Evolutionary conservation across 2,888 invertebrate genomes (phyloP), one percentile per base, ranked within the genome.

Genomic region (Oligia strigilis): DNA sequence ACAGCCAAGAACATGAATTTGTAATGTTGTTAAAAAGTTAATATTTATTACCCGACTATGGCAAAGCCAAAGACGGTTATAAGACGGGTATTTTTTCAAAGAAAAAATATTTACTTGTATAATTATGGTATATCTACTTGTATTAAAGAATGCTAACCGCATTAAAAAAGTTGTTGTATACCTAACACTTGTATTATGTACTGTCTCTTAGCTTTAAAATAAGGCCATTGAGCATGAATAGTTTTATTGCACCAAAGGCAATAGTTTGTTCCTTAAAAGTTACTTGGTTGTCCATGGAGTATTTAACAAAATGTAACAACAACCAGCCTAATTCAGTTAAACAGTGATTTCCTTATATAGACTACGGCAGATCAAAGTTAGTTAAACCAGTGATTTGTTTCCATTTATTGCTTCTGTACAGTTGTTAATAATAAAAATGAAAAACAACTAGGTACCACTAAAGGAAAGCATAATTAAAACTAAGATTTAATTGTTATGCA

Each of bases 281-380:
- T 72, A 75, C 19, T 64, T 64, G 43, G 64, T 78, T 77, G 40
- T 49, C 14, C 19, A 49, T 71, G 65, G 66, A 78, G n/a, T 83
- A 73, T 67, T 60, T 40, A 66, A 67, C n/a, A 64, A 70, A 69
- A 55, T 71, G 8, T 66, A 62, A 58, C 17, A 55, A 19, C 55
- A 64, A 36, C 17, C 74, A 72, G 13, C 43, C 58, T 77, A 72
- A 64, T 64, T 64, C 49, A 60, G 58, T 64, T 72, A 46, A 64
- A 70, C n/a, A 55, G 67, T 60, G 52, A 52, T 60, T 71, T 64
- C 29, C 58, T 8, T 86, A 73, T 0, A 17, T 69, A 77, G 14
- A 58, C 58, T 74, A 84, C 58, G 55, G 83, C 87, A 83, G 84
- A 86, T 84, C 67, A 43, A 73, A 65, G 71, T 73, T 69, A 65